Evolutionary conservation across 2,113 vertebrate species (phyloP).

Genomic region (Hemiprocne comata): DNA sequence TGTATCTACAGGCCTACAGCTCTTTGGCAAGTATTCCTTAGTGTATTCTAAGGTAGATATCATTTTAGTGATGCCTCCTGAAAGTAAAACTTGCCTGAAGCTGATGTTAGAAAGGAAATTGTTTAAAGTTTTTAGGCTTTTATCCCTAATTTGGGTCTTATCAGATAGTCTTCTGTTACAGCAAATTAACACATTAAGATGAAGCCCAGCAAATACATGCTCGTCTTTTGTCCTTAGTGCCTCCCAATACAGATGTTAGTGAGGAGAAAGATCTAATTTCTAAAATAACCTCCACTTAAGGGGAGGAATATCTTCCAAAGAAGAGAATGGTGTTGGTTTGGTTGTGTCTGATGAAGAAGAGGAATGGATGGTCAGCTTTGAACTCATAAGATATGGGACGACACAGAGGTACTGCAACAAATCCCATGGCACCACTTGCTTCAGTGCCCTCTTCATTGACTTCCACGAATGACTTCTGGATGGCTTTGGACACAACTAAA

Average conservation of each 20-base stretch:
- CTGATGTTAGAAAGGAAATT: background rate
- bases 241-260: background rate
- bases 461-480: conserved; percentile 73
- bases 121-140: background rate
- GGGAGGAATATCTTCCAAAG: conserved; percentile 68
- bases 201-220: background rate
- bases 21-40: background rate
- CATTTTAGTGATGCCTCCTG: background rate
- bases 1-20: background rate
- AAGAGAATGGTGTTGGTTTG: conserved; percentile 66
- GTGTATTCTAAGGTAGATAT: background rate
- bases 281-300: conserved; percentile 24
- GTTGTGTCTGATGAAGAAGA: conserved; percentile 72
- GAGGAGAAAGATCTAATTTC: background rate
- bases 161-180: background rate
- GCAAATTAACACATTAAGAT: background rate
- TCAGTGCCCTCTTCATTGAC: conserved; percentile 74
- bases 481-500: conserved; percentile 66
- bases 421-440: conserved; percentile 25
- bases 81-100: background rate
- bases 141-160: background rate
- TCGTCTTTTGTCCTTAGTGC: background rate
- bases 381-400: conserved; percentile 20
- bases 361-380: conserved; percentile 72
- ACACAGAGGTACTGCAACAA: conserved; percentile 22